phyloP scores from a whole-genome alignment of 2,113 vertebrate species.

The Strix aluco region DNA sequence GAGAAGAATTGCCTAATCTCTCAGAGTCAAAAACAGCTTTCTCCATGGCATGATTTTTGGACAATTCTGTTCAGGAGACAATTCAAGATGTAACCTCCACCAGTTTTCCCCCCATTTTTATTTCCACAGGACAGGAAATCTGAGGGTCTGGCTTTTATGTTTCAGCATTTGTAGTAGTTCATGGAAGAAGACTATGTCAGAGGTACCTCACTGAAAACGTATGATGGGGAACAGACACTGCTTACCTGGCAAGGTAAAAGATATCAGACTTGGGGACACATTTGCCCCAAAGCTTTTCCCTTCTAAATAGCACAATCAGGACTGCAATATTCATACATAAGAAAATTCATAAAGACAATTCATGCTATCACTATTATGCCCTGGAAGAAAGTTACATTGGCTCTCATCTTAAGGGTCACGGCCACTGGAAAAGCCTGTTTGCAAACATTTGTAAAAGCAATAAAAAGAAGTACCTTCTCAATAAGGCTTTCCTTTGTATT shows the following conservation, averaged over 20 bases:
- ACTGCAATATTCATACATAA: neutral
- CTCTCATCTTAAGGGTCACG: neutral
- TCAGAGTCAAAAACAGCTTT: neutral
- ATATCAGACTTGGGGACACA: neutral
- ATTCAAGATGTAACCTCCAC: neutral
- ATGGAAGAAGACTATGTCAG: neutral
- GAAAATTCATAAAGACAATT: neutral
- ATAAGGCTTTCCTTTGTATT: neutral
- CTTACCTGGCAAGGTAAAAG: neutral
- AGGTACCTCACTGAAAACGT: neutral
- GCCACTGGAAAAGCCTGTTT: neutral
- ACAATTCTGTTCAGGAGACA: neutral
- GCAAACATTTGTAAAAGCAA: neutral
- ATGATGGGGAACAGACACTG: neutral
- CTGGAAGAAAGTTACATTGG: neutral
- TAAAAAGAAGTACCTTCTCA: neutral
- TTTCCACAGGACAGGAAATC: neutral
- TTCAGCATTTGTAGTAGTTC: neutral
- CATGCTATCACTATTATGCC: neutral
- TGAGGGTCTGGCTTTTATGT: neutral
- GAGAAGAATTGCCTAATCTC: neutral
- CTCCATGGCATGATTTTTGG: neutral
- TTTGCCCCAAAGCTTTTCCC: neutral
- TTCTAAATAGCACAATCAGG: neutral
- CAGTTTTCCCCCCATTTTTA: neutral